phyloP scores from a whole-genome alignment of 2,888 invertebrate genomes.

The Strigamia crassipes region DNA sequence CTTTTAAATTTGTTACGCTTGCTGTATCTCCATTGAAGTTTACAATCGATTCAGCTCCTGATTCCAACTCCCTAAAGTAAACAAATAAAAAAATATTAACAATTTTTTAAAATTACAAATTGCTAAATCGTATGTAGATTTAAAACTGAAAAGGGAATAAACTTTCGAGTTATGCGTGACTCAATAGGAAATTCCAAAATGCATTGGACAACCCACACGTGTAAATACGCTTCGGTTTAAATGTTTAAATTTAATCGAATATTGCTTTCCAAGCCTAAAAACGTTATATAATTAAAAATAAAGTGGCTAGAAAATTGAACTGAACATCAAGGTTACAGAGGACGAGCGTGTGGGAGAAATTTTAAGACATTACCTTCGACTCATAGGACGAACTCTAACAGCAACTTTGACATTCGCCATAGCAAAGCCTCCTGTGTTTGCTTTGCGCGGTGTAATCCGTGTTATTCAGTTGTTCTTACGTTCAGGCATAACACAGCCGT shows the following conservation, averaged over 20 bases:
- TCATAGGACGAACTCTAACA: slow-evolving; percentile 15
- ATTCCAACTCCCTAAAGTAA: background rate
- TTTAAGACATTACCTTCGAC: slow-evolving; percentile 39
- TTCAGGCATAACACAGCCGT: background rate
- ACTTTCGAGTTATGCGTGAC: slow-evolving; percentile 28
- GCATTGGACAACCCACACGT: background rate
- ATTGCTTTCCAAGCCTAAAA: background rate
- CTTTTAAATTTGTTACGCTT: slow-evolving; percentile 18
- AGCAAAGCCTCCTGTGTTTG: background rate
- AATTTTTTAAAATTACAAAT: too few relatives aligned
- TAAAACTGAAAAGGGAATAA: background rate
- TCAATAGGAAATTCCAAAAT: slow-evolving; percentile 25
- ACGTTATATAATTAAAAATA: slow-evolving; percentile 17
- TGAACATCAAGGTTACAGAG: slow-evolving; percentile 15
- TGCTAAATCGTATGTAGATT: too few relatives aligned
- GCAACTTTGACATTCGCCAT: slow-evolving; percentile 38
- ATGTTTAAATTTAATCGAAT: background rate
- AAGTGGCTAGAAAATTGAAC: background rate
- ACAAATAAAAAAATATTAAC: background rate
- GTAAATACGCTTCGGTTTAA: background rate
- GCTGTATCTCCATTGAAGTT: slow-evolving; percentile 24
- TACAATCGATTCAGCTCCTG: slow-evolving; percentile 8
- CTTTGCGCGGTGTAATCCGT: background rate
- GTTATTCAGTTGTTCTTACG: background rate
- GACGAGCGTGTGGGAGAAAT: slow-evolving; percentile 32